Evolutionary conservation across 53 echinoderm and acorn worm species (phyloP).

Genomic region (Crossaster papposus): DNA sequence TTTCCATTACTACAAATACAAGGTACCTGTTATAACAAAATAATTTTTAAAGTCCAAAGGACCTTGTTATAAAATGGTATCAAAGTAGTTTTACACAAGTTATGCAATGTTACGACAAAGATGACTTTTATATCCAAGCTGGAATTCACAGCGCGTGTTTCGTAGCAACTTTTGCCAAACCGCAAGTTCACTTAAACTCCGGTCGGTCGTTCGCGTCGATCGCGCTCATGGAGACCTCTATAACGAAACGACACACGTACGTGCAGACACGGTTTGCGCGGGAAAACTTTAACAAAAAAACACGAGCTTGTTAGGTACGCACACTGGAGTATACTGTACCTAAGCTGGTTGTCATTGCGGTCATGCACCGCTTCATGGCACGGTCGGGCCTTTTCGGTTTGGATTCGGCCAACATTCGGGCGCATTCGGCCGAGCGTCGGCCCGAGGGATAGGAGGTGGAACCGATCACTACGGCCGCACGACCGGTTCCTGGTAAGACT

Average conservation of each 20-base stretch:
- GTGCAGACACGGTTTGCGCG: background rate
- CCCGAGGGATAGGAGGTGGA: conserved; percentile 46
- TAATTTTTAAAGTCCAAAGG: no score
- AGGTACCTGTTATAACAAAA: no score
- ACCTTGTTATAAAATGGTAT: no score
- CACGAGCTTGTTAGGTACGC: background rate
- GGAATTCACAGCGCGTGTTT: background rate
- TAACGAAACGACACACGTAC: conserved; percentile 13
- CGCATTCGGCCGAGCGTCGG: conserved; percentile 38
- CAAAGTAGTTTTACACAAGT: no score
- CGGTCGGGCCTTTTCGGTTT: conserved; percentile 18
- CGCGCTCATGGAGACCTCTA: conserved; percentile 38
- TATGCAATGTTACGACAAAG: no score
- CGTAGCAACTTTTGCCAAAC: no score
- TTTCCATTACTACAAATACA: no score
- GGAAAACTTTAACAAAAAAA: background rate
- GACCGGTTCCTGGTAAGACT: background rate
- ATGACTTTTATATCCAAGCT: no score
- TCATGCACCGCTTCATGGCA: conserved; percentile 36
- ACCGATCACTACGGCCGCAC: conserved; percentile 17
- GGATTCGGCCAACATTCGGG: conserved; percentile 15
- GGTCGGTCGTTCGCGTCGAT: background rate
- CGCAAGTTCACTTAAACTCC: background rate
- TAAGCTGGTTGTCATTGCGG: conserved; percentile 21
- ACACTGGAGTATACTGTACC: conserved; percentile 20